Evolutionary conservation across 1,140 invertebrate species (phyloP).

Genomic region (Bombus difficillimus): DNA sequence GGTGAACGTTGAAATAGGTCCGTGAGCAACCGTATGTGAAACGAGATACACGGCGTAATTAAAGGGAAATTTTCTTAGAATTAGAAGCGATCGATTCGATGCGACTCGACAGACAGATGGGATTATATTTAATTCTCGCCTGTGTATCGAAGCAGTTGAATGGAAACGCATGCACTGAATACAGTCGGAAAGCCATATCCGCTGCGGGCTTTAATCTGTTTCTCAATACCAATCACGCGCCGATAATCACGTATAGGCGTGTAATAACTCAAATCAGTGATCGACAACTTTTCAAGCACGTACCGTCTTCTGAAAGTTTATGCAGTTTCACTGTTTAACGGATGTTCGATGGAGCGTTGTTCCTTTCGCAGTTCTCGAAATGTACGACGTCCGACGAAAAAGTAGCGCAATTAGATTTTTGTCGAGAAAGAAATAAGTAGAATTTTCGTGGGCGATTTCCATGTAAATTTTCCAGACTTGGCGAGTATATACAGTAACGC

Average conservation of each 20-base stretch:
- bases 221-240: conserved; percentile 24
- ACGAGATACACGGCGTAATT: background rate
- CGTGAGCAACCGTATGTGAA: too few species aligned
- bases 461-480: too few species aligned
- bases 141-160: background rate
- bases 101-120: background rate
- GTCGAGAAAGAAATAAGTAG: too few species aligned
- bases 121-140: conserved; percentile 36
- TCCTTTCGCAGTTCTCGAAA: too few species aligned
- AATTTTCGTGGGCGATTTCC: too few species aligned
- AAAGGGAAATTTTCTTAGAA: conserved; percentile 23
- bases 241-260: background rate
- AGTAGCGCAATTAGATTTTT: background rate
- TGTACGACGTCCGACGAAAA: background rate
- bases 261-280: background rate
- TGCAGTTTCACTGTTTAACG: too few species aligned
- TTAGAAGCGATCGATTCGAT: conserved; percentile 11
- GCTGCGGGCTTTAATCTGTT: conserved; percentile 16
- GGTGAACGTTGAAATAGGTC: too few species aligned
- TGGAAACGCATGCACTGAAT: background rate
- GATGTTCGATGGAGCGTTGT: too few species aligned
- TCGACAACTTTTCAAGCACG: background rate
- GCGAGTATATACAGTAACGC: too few species aligned
- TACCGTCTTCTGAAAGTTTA: too few species aligned
- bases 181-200: conserved; percentile 8